Evolutionary conservation across 2,113 vertebrate species (phyloP).

Genomic region (Corythoichthys haematopterus): DNA sequence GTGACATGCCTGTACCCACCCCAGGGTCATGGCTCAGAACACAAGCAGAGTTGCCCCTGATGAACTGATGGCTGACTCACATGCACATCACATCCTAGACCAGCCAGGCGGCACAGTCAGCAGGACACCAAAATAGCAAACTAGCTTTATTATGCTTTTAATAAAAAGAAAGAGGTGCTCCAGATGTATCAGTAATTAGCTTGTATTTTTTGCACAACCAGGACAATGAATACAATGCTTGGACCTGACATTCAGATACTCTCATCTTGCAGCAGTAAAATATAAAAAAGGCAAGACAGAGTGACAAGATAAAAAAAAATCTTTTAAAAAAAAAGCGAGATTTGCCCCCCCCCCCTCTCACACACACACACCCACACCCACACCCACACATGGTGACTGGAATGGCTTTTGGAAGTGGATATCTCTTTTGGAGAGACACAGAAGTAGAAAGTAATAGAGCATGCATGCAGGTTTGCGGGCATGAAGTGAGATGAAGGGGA

Average conservation of each 20-base stretch:
- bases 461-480: conserved; percentile 17
- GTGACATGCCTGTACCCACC: conserved; percentile 48
- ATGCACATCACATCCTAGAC: conserved; percentile 29
- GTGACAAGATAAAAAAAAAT: conserved; percentile 1
- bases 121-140: conserved; percentile 39
- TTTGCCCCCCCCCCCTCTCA: too few species aligned
- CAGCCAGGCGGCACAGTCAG: conserved; percentile 28
- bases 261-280: conserved; percentile 23
- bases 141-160: conserved; percentile 37
- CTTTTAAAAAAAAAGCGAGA: background rate
- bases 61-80: conserved; percentile 47
- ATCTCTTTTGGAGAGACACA: conserved; percentile 24
- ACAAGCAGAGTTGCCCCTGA: conserved; percentile 27
- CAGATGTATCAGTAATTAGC: conserved; percentile 38
- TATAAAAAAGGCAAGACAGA: conserved; percentile 20
- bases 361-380: background rate
- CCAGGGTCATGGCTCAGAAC: conserved; percentile 32
- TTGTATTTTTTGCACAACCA: conserved; percentile 26
- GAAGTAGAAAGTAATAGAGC: conserved; percentile 13
- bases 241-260: conserved; percentile 9
- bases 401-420: background rate
- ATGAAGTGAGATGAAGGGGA: conserved; percentile 38
- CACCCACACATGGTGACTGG: background rate
- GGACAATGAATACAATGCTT: conserved; percentile 22
- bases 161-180: conserved; percentile 23